These are phyloP conservation scores for Phocoena phocoena DNA, from an alignment of 2,113 vertebrate genomes.

Conservation along the genomic window DNA sequence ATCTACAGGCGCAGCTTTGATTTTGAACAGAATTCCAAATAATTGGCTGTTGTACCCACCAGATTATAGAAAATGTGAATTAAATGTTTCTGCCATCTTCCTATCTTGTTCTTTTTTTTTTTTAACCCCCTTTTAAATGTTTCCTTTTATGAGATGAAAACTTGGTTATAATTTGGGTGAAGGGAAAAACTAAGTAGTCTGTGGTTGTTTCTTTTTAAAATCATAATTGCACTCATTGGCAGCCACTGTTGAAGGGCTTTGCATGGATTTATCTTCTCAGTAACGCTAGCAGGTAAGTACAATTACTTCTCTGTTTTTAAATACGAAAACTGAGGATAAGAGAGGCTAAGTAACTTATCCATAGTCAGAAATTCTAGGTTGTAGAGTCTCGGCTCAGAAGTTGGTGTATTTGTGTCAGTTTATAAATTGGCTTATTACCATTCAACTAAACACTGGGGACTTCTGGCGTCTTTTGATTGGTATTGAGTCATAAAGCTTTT, in stretches of 20 bases:
- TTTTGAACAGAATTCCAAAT: conserved; percentile 27
- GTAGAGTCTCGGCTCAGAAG: background rate
- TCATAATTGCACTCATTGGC: background rate
- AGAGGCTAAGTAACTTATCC: background rate
- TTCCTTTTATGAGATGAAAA: background rate
- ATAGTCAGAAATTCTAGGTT: background rate
- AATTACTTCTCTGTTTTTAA: background rate
- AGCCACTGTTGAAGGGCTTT: background rate
- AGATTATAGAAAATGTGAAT: conserved; percentile 74
- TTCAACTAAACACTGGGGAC: background rate
- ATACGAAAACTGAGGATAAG: background rate
- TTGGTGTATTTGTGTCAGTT: background rate
- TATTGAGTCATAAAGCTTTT: background rate
- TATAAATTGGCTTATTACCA: background rate
- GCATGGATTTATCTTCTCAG: background rate
- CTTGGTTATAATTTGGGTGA: background rate
- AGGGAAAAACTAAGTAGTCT: background rate
- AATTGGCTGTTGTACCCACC: conserved; percentile 36
- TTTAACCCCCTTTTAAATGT: background rate
- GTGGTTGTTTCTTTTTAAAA: background rate
- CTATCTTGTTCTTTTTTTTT: background rate
- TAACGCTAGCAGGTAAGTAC: background rate
- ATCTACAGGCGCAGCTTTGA: background rate
- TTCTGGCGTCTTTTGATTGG: background rate
- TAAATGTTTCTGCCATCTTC: conserved; percentile 75